A percentile compares a stretch with the other conserved stretches of the same genome.
Conservation (phyloP, 2,113 vertebrate genomes). For the Andinoacara biseriatus region DNA sequence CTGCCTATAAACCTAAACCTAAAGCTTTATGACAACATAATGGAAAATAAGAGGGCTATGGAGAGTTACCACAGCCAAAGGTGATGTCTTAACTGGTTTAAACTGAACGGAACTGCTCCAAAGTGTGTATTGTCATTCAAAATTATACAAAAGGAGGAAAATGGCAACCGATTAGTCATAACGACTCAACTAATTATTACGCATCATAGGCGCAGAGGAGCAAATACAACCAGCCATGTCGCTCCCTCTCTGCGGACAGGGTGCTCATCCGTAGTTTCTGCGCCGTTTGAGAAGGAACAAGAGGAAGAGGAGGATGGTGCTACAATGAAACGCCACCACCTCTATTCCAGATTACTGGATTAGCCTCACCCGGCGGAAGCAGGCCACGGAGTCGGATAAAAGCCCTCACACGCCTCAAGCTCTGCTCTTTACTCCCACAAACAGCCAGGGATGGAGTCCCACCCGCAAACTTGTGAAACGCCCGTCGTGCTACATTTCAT, state of each 20-base stretch:
- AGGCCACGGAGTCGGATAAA: constrained; percentile 66
- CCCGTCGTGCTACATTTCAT: constrained; percentile 50
- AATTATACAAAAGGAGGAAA: background rate
- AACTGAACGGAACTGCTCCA: background rate
- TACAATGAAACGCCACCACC: constrained; percentile 59
- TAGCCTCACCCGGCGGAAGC: constrained; percentile 52
- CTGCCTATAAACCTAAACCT: background rate
- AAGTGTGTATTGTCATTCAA: background rate
- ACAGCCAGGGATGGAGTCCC: constrained; percentile 39
- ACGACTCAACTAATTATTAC: background rate
- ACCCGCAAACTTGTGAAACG: constrained; percentile 37
- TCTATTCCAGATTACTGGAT: constrained; percentile 70
- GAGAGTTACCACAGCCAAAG: background rate
- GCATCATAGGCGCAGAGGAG: background rate
- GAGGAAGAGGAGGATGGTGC: constrained; percentile 42
- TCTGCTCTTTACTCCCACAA: constrained; percentile 13
- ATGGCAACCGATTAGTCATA: background rate
- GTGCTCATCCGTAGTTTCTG: constrained; percentile 26
- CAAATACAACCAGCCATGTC: background rate
- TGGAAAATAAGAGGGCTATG: background rate
- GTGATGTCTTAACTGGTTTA: background rate
- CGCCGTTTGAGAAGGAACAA: constrained; percentile 28
- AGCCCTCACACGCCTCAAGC: constrained; percentile 19
- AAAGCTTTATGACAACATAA: background rate
- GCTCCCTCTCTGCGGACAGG: background rate